Conservation (phyloP, 2,888 invertebrate genomes). For the Aleiodes testaceus region DNA sequence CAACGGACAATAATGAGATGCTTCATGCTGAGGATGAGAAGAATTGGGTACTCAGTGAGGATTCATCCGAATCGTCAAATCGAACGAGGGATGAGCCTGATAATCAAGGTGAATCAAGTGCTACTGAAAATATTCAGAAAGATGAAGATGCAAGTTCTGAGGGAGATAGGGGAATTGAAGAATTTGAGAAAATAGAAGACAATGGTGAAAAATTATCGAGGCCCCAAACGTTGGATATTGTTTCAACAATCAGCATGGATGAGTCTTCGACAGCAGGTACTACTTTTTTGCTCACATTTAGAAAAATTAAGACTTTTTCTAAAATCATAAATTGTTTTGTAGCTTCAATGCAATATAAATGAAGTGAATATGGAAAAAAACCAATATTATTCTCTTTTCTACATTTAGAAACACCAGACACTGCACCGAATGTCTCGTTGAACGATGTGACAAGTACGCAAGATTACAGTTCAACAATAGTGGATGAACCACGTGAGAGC, state of each 20-base stretch:
- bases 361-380: background rate
- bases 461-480: background rate
- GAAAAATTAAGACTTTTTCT: background rate
- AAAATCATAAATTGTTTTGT: too few species aligned
- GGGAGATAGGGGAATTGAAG: background rate
- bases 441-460: background rate
- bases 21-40: background rate
- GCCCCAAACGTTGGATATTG: slow-evolving; percentile 68
- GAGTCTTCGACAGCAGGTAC: slow-evolving; percentile 58
- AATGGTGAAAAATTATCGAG: slow-evolving; percentile 62
- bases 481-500: slow-evolving; percentile 50
- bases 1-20: slow-evolving; percentile 7
- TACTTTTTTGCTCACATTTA: slow-evolving; percentile 7
- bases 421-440: slow-evolving; percentile 54
- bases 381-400: slow-evolving; percentile 2
- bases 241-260: slow-evolving; percentile 59
- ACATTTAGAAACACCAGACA: slow-evolving; percentile 55
- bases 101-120: slow-evolving; percentile 23
- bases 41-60: background rate
- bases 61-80: background rate
- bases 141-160: slow-evolving; percentile 27
- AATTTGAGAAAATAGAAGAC: slow-evolving; percentile 50
- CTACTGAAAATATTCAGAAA: slow-evolving; percentile 42
- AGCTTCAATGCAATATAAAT: background rate
- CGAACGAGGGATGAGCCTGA: background rate